Conservation (phyloP, 2,113 vertebrate genomes). For the Gymnarchus niloticus region DNA sequence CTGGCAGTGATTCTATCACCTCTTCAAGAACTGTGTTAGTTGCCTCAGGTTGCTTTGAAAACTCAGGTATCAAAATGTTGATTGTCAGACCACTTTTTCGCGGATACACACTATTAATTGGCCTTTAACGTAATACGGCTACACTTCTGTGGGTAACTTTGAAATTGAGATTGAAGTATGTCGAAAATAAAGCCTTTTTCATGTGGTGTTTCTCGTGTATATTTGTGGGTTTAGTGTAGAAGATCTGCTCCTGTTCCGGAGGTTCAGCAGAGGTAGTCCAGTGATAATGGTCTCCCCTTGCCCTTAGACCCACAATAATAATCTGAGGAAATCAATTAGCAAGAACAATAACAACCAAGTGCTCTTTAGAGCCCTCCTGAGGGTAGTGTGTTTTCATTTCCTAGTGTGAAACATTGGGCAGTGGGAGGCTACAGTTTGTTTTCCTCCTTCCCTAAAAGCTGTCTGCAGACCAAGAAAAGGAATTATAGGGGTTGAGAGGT, state of each 20-base stretch:
- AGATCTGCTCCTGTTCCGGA: too few species aligned
- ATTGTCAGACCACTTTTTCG: neutral
- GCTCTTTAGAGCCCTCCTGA: neutral
- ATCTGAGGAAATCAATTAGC: constrained; percentile 34
- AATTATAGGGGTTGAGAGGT: neutral
- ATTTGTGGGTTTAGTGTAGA: too few species aligned
- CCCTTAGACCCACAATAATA: constrained; percentile 6
- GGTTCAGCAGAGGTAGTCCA: too few species aligned
- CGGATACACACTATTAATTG: neutral
- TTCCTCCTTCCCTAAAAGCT: constrained; percentile 19
- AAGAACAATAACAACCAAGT: constrained; percentile 39
- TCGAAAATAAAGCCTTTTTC: neutral
- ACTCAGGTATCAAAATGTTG: too few species aligned
- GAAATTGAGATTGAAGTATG: neutral
- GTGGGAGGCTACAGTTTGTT: neutral
- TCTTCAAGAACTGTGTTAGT: neutral
- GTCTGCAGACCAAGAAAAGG: constrained; percentile 25
- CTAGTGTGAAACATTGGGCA: neutral
- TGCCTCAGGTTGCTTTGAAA: neutral
- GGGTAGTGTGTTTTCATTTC: constrained; percentile 27
- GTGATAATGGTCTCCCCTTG: neutral
- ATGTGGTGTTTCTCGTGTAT: too few species aligned
- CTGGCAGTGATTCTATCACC: too few species aligned
- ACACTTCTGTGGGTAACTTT: neutral
- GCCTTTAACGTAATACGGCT: neutral